Evolutionary conservation across 2,888 invertebrate species (phyloP).

Genomic region (Amblyteles armatorius): DNA sequence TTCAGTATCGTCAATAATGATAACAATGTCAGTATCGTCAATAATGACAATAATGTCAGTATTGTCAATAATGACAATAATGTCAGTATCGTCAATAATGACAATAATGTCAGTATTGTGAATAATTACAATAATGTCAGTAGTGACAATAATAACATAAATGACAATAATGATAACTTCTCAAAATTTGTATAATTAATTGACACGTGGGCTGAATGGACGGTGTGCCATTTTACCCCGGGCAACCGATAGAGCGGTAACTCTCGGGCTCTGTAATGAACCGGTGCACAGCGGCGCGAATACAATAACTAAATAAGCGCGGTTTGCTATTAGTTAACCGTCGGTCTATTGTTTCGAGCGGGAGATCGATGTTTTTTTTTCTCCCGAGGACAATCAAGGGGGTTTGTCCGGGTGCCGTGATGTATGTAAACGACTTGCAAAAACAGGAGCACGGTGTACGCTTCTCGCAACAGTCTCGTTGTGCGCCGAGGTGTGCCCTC

Average conservation of each 20-base stretch:
- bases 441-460: slow-evolving; percentile 29
- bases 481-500: not conserved
- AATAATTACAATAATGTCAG: no score
- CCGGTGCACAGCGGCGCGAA: not conserved
- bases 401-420: not conserved
- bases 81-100: no score
- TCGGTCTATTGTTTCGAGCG: not conserved
- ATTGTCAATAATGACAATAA: no score
- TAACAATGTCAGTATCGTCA: no score
- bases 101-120: no score
- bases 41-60: no score
- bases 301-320: not conserved
- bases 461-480: slow-evolving; percentile 18
- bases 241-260: not conserved
- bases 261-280: not conserved
- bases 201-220: no score
- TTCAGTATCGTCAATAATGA: no score
- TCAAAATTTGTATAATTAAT: no score
- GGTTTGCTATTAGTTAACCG: not conserved
- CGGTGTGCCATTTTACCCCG: no score
- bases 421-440: slow-evolving; percentile 7
- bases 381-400: not conserved
- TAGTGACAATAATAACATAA: no score
- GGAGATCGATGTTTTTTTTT: not conserved
- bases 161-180: no score